Conservation (phyloP, 2,113 vertebrate species). For the Ammodytes dubius region DNA sequence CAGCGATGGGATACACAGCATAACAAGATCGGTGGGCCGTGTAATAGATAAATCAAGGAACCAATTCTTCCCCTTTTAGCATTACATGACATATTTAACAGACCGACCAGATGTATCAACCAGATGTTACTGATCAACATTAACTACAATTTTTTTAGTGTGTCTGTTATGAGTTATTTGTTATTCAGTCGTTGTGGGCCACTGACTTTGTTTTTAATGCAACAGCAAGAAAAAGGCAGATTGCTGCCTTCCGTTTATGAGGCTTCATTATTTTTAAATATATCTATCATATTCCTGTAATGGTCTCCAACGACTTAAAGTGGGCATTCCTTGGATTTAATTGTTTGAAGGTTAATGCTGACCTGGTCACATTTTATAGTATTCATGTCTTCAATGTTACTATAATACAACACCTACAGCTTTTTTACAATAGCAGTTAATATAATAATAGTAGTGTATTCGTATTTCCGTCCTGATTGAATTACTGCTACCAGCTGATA, state of each 20-base stretch:
- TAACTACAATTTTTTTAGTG: not conserved
- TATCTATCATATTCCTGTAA: not conserved
- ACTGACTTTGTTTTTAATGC: not conserved
- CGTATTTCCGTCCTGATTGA: constrained; percentile 22
- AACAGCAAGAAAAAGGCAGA: not conserved
- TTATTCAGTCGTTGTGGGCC: not conserved
- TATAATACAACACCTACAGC: constrained; percentile 21
- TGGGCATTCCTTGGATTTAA: constrained; percentile 8
- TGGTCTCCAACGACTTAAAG: not conserved
- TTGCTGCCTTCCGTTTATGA: too few relatives aligned
- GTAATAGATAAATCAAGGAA: constrained; percentile 4
- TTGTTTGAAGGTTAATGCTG: constrained; percentile 11
- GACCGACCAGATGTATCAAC: not conserved
- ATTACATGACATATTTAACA: not conserved
- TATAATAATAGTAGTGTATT: constrained; percentile 12
- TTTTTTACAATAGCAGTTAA: constrained; percentile 6
- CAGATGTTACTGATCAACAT: not conserved
- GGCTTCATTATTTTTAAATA: not conserved
- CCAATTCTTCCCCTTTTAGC: not conserved
- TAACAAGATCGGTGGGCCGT: constrained; percentile 43
- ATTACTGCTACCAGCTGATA: constrained; percentile 59
- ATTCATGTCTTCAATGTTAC: constrained; percentile 11
- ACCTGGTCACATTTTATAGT: constrained; percentile 29
- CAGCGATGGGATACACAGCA: constrained; percentile 40
- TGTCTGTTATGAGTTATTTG: not conserved